These are phyloP conservation scores for Athripsodes cinereus DNA, from an alignment of 2,888 invertebrate genomes.

Conservation along the genomic window DNA sequence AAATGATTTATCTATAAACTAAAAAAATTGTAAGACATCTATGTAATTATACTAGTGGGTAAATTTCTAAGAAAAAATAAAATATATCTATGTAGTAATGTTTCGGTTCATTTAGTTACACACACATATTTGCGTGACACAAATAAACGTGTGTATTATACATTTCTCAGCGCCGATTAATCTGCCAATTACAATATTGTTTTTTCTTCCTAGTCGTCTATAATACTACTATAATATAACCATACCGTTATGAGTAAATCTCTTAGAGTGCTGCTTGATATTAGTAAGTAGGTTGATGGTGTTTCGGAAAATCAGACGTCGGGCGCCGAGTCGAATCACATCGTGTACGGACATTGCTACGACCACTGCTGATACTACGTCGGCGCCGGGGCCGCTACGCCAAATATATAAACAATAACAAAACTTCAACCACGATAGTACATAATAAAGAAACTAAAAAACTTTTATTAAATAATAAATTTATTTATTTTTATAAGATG, in stretches of 20 bases:
- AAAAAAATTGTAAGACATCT: too few species aligned
- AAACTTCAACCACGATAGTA: not conserved
- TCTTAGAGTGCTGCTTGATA: conserved; percentile 7
- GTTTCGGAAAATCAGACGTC: conserved; percentile 11
- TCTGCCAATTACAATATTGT: conserved; percentile 12
- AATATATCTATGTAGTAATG: too few species aligned
- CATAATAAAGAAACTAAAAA: not conserved
- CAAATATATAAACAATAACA: not conserved
- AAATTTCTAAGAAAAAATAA: too few species aligned
- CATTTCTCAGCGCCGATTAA: conserved; percentile 5
- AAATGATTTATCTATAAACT: too few species aligned
- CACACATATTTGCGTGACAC: conserved; percentile 1
- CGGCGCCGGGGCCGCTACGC: conserved; percentile 3
- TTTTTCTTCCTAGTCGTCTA: not conserved
- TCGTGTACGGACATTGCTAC: conserved; percentile 6
- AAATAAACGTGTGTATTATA: not conserved
- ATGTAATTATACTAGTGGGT: too few species aligned
- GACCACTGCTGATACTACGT: conserved; percentile 3
- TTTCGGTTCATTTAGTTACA: too few species aligned
- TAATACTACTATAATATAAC: too few species aligned
- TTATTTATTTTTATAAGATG: not conserved
- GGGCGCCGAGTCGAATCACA: conserved; percentile 17
- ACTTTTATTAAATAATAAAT: not conserved
- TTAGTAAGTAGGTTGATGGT: conserved; percentile 20
- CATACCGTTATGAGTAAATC: not conserved